These are phyloP conservation scores for Aegypius monachus DNA, from an alignment of 2,113 vertebrate genomes.

Conservation along the genomic window DNA sequence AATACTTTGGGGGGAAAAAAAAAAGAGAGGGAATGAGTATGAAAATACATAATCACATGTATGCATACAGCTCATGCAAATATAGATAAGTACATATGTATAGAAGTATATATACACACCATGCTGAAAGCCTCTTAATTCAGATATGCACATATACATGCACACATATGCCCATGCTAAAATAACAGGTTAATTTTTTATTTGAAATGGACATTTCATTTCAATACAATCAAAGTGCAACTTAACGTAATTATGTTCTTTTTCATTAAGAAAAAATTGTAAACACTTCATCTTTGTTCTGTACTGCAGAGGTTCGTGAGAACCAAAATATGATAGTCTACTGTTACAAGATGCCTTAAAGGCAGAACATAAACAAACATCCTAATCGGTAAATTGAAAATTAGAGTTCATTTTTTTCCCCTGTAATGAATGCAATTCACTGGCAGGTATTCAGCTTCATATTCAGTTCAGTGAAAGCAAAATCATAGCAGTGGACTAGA, in stretches of 20 bases:
- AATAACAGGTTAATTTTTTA: neutral
- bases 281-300: neutral
- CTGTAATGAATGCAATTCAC: neutral
- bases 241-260: neutral
- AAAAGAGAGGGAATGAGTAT: neutral
- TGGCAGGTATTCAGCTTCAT: neutral
- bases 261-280: neutral
- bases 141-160: neutral
- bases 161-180: fast-evolving
- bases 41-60: neutral
- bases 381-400: constrained; percentile 33
- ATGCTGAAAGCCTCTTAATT: neutral
- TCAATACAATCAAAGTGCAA: neutral
- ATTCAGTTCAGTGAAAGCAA: neutral
- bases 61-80: neutral
- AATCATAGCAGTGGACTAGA: neutral
- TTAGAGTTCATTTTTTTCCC: neutral
- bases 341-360: constrained; percentile 4
- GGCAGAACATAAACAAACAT: constrained; percentile 36
- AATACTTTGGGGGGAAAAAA: neutral
- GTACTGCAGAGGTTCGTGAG: neutral
- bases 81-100: neutral
- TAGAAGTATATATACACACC: neutral
- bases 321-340: neutral
- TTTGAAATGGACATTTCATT: neutral